A percentile compares a stretch with the other conserved stretches of the same genome.
These are phyloP conservation scores for Tachysurus fulvidraco DNA, from an alignment of 2,113 vertebrate species.

Conservation along the genomic window DNA sequence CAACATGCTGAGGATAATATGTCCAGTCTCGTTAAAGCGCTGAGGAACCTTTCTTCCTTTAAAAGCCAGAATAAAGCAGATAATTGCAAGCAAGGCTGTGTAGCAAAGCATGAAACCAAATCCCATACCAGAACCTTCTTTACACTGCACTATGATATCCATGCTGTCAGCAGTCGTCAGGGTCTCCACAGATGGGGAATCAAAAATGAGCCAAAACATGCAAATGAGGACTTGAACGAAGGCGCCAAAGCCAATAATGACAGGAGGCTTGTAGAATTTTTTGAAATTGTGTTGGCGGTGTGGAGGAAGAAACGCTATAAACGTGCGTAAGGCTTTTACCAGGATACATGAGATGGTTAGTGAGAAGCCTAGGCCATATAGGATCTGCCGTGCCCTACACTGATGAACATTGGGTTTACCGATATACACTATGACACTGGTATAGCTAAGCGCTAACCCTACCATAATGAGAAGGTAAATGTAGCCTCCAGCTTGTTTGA, in stretches of 20 bases:
- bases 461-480: slow-evolving; percentile 58
- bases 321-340: slow-evolving; percentile 63
- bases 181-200: slow-evolving; percentile 46
- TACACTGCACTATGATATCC: slow-evolving; percentile 55
- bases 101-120: slow-evolving; percentile 65
- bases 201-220: slow-evolving; percentile 59
- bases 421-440: slow-evolving; percentile 61
- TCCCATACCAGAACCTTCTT: slow-evolving; percentile 60
- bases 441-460: slow-evolving; percentile 60
- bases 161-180: slow-evolving; percentile 32
- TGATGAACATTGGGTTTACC: slow-evolving; percentile 55
- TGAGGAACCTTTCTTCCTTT: slow-evolving; percentile 64
- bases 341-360: slow-evolving; percentile 66
- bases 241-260: slow-evolving; percentile 54
- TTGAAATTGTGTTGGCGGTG: slow-evolving; percentile 32
- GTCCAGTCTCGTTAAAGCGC: slow-evolving; percentile 65
- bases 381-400: slow-evolving; percentile 60
- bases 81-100: slow-evolving; percentile 59
- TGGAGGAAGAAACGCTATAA: slow-evolving; percentile 59
- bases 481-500: slow-evolving; percentile 63
- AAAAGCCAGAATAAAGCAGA: slow-evolving; percentile 65
- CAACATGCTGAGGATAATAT: slow-evolving; percentile 69
- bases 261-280: slow-evolving; percentile 56
- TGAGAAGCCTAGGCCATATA: slow-evolving; percentile 66
- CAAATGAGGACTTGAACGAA: slow-evolving; percentile 62